These are phyloP conservation scores for Bursaphelenchus mucronatus DNA, from an alignment of 1,140 invertebrate species.

Conservation along the genomic window DNA sequence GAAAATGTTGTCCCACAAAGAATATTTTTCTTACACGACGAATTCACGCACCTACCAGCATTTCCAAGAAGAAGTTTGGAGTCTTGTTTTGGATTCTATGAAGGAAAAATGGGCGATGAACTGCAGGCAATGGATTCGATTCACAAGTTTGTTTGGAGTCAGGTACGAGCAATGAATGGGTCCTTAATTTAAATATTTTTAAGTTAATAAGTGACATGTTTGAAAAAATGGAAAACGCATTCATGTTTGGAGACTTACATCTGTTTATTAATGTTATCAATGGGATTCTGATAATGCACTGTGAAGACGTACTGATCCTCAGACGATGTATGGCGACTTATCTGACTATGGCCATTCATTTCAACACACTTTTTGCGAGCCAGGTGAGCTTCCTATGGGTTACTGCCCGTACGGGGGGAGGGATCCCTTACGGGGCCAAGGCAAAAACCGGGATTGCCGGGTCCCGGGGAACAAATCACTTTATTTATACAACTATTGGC, in stretches of 20 bases:
- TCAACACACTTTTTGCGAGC: conserved; percentile 96
- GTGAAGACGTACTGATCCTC: conserved; percentile 89
- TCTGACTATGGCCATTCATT: conserved; percentile 93
- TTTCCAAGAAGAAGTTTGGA: conserved; percentile 96
- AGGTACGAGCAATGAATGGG: conserved; percentile 60
- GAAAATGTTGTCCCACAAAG: conserved; percentile 71
- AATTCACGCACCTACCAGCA: conserved; percentile 93
- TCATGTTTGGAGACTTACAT: conserved; percentile 92
- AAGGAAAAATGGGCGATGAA: conserved; percentile 84
- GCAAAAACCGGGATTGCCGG: too few relatives aligned
- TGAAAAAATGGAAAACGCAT: conserved; percentile 96
- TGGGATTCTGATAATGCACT: conserved; percentile 89
- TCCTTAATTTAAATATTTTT: conserved; percentile 28
- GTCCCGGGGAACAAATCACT: too few relatives aligned
- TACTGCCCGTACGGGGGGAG: too few relatives aligned
- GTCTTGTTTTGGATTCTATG: conserved; percentile 86
- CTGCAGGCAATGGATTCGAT: conserved; percentile 86
- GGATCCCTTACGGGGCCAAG: too few relatives aligned
- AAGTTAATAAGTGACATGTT: conserved; percentile 93
- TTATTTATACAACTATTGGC: too few relatives aligned
- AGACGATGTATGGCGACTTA: conserved; percentile 92
- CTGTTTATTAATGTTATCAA: conserved; percentile 95
- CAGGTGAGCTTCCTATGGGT: conserved; percentile 74
- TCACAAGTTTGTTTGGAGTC: conserved; percentile 97
- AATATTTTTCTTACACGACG: conserved; percentile 97